Evolutionary conservation across 2,797 vertebrate species (phyloP), one percentile per base, ranked within the genome.

Genomic region (Lates japonicus): DNA sequence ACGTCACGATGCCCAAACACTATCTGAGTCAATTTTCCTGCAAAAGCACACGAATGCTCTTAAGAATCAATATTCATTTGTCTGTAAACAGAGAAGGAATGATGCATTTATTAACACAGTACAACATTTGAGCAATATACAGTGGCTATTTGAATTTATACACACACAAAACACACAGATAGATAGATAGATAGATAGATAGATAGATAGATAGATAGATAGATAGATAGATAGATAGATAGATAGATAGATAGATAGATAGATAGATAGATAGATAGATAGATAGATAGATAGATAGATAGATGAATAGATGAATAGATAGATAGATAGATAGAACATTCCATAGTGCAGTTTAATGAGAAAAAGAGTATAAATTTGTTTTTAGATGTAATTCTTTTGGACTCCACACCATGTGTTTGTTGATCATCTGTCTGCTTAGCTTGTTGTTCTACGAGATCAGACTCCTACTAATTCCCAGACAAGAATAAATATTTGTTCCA

Each of bases 1-100:
- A 99, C 98, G 76, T 99, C 97, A 84, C 98, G 97, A 78, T 99
- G 98, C 33, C 98, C 98, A 70, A 99, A 99, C 61, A 99, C 95
- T 3, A 99, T 98, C 95, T 99, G 98, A 31, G 96, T 96, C 93
- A 99, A 93, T 94, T 98, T 99, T 86, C 98, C 98, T 99, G 90
- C 52, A 65, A 57, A 61, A 46, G 39, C 2, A 65, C 29, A 81
- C 7, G 73, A 29, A 57, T 14, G n/a, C 25, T 14, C 9, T 17
- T 19, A 2, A 37, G 0, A 11, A 74, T 57, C 1, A 17, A 58
- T 16, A 35, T 41, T 44, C 0, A 8, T 20, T 22, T 3, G 35
- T 29, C 14, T 4, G 13, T 19, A 52, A n/a, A 78, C 16, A 66
- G 69, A 16, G 51, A 63, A 41, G 8, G 14, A 61, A 20, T 39